Evolutionary conservation across 2,888 invertebrate genomes (phyloP), one percentile per base, ranked within the genome.

Genomic region (Mesopsocus fuscifrons): DNA sequence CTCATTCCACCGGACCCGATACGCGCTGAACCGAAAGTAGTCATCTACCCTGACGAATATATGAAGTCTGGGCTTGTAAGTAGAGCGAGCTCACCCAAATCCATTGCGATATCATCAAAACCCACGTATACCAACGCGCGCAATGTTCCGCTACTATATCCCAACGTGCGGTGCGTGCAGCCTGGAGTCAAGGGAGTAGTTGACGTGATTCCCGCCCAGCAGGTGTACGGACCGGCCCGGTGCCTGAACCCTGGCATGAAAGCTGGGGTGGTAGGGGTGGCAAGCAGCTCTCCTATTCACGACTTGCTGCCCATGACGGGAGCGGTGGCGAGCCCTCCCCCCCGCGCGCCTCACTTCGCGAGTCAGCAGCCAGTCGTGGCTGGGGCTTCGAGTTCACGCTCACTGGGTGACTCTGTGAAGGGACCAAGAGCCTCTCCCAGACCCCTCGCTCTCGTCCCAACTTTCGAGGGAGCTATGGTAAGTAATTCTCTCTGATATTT

Each of bases 401-500:
- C 59, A 18, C 34, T 65, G 66, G 18, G 53, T 30, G 43, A 44
- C 20, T 51, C 60, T 44, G 50, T 53, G 4, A 52, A 51, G 40
- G 52, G 51, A 3, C 54, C 59, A 8, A 57, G 64, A 33, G 67
- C 67, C 3, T 67, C 66, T 52, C 64, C 66, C 43, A 66, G 66
- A 51, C 57, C 66, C n/a, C 65, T 71, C 35, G 61, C 65, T 47
- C 65, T 65, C 51, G 57, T 65, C 15, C 64, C 71, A 13, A n/a
- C n/a, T n/a, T 77, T 69, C 52, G 77, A 76, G 53, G 66, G 72
- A 8, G 71, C 69, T 56, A 61, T 83, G 77, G 84, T 85, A 65
- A 77, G 77, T 59, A 46, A 26, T 17, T 11, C 26, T 35, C 9
- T 44, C 40, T 34, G 18, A 15, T 3, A 1, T 20, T 40, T 20